Evolutionary conservation across 2,888 invertebrate species (phyloP), one percentile per base, ranked within the genome.

Genomic region (Dromius quadrimaculatus): DNA sequence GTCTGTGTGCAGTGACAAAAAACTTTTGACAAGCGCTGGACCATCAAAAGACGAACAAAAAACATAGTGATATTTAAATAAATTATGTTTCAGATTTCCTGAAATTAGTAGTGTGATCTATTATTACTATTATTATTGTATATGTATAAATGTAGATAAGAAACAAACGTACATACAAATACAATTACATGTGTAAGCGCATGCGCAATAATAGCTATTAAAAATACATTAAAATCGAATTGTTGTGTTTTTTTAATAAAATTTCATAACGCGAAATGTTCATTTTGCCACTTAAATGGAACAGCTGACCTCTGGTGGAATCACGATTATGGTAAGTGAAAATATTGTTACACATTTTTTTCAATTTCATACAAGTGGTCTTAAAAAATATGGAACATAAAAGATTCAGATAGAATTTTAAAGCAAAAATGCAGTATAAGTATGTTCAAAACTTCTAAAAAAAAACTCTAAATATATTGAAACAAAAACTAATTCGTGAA

Each of bases 131-230:
- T 34, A 68, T 59, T 57, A 68, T 43, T 59, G 59, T 68, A 68
- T 68, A 68, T 68, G 68, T 68, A 68, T 68, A 68, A 68, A 68
- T 68, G 68, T 68, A 68, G 68, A 68, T 68, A 68, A 68, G 13
- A 22, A 17, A 57, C 68, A 59, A 54, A 38, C 61, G 19, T 41
- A 62, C 62, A 41, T 54, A 54, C 50, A 54, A 43, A 34, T 62
- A 62, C 41, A 62, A 41, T 13, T 59, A 59, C 43, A 59, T 68
- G 59, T 68, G 28, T 23, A 59, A 43, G 59, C 57, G 47, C 17
- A 11, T 68, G 43, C 68, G 68, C 68, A 68, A 68, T 68, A 68
- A 59, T 68, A 68, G 68, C 68, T 68, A 68, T 68, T 68, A 68
- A 68, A 68, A 59, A 68, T 68, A 68, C 68, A 68, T 68, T 68